Base-by-base conservation (phyloP, 1,140 invertebrate genomes). In the Brachionus angularis region DNA sequence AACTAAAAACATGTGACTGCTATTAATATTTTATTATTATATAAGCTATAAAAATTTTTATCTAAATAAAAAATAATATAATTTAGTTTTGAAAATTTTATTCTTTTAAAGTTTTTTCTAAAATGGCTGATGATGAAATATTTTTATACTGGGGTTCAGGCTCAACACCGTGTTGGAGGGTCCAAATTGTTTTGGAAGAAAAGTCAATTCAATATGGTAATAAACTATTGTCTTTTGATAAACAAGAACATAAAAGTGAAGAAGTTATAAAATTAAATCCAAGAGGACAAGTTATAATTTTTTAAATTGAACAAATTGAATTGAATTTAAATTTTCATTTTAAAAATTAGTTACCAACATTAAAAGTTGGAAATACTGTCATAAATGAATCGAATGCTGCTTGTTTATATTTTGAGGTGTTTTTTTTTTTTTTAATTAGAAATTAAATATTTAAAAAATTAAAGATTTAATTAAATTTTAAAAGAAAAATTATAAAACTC, bases 141-240 rank as follows among this genome's bases (percentile, higher is more conserved):
- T 64, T 46, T 16, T 46, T 77, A 7, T 75, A 61, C 46, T 77
- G 76, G 76, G 76, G 75, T 3, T 77, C 76, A n/a, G 76, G 76
- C 12, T 74, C 73, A 5, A 44, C 47, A n/a, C 76, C 76, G 12
- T 77, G 76, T 53, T 77, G 74, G 75, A 73, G 72, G 33, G 23
- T 73, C n/a, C 74, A 76, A 75, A 29, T 76, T 12, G 74, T 52
- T 23, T 44, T 77, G n/a, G 73, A 71, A 23, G 75, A 77, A 42
- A 77, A 77, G 46, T 74, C 73, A 5, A 21, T 77, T 18, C 5
- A 44, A 14, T 74, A 73, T 53, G 47, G 58, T 0, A 67, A 64
- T 31, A 76, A 75, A 21, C 21, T 73, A 62, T 52, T 76, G 4
- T 47, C 33, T 1, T 76, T 77, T 42, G 72, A 72, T 7, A 58